Percentiles rank a stretch among this genome's conserved stretches.
phyloP scores from a whole-genome alignment of 2,888 invertebrate species.

The Eudasyphora cyanicolor region DNA sequence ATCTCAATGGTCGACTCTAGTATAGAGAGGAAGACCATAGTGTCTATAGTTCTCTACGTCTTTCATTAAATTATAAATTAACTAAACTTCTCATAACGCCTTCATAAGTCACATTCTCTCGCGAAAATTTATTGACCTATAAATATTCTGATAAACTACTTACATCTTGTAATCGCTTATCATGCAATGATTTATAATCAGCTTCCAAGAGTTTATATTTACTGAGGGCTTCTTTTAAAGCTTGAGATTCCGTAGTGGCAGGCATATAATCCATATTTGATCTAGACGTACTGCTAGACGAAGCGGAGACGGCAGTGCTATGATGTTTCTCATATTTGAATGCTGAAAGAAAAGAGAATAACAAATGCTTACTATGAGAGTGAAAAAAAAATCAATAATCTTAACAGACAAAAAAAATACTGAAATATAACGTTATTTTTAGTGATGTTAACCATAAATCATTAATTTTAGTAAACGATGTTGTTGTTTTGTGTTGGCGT shows the following conservation, averaged over 20 bases:
- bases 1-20: too few species aligned
- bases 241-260: slow-evolving; percentile 77
- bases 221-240: slow-evolving; percentile 81
- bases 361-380: not conserved
- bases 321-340: slow-evolving; percentile 60
- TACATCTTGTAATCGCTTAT: slow-evolving; percentile 90
- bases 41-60: too few species aligned
- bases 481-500: not conserved
- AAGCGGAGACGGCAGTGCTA: slow-evolving; percentile 47
- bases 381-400: not conserved
- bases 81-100: too few species aligned
- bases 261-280: slow-evolving; percentile 72
- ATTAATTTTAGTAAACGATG: slow-evolving; percentile 17
- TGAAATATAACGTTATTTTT: not conserved
- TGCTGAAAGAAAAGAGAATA: slow-evolving; percentile 43
- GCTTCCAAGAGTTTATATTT: slow-evolving; percentile 87
- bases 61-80: too few species aligned
- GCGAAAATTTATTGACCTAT: not conserved
- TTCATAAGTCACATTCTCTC: not conserved
- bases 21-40: too few species aligned
- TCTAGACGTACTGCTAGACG: slow-evolving; percentile 54
- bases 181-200: slow-evolving; percentile 88
- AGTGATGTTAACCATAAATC: slow-evolving; percentile 14
- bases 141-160: slow-evolving; percentile 78
- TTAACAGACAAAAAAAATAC: not conserved